These are phyloP conservation scores for Aplysina aerophoba DNA, from an alignment of 37 sponge, comb jelly and placozoan genomes.

Conservation along the genomic window DNA sequence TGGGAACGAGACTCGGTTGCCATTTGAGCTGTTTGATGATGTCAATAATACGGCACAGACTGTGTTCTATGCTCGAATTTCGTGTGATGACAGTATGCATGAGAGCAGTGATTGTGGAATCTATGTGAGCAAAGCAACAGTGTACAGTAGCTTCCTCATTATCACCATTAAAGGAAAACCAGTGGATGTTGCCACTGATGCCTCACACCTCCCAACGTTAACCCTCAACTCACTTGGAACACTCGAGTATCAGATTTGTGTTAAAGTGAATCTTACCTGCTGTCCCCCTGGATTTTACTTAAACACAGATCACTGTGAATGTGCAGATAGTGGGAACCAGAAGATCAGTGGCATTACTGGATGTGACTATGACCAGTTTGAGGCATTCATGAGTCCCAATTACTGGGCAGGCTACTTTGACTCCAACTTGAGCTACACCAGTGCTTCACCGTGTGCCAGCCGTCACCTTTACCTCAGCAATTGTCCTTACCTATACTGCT, in stretches of 20 bases:
- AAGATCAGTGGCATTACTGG: neutral
- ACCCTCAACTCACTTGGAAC: constrained; percentile 38
- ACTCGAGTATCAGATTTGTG: constrained; percentile 10
- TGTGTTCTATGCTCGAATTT: constrained; percentile 12
- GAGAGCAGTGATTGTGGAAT: neutral
- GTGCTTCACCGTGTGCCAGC: neutral
- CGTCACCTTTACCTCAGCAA: neutral
- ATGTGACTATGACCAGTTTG: neutral
- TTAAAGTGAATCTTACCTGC: constrained; percentile 6
- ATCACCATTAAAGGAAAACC: constrained; percentile 40
- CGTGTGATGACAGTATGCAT: constrained; percentile 26
- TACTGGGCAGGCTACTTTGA: constrained; percentile 32
- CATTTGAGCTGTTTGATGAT: constrained; percentile 24
- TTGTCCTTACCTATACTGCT: constrained; percentile 34
- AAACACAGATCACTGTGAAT: neutral
- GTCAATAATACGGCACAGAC: neutral
- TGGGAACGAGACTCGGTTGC: neutral
- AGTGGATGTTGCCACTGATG: neutral
- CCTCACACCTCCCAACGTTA: constrained; percentile 42
- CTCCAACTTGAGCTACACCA: neutral
- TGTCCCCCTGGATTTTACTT: constrained; percentile 65
- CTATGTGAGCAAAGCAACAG: constrained; percentile 25
- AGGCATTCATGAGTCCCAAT: constrained; percentile 2
- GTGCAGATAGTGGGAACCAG: neutral
- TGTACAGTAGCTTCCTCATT: constrained; percentile 34